Conservation (phyloP, 2,113 vertebrate species). For the Sakesphorus luctuosus region DNA sequence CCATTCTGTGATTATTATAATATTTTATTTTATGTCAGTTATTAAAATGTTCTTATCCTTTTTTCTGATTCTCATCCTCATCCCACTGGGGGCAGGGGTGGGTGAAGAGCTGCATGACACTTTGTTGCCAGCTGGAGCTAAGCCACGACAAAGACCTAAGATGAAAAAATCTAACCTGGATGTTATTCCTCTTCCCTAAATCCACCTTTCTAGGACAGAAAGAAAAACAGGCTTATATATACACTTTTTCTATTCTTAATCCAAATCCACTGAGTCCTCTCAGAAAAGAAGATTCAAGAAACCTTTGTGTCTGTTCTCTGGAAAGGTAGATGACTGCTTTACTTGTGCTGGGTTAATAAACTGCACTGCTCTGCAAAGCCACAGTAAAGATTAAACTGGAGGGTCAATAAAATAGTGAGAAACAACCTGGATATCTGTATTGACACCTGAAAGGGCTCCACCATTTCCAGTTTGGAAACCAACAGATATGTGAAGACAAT, state of each 20-base stretch:
- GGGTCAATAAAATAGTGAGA: not conserved
- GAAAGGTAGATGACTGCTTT: not conserved
- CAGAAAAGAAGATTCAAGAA: not conserved
- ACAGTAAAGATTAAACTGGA: not conserved
- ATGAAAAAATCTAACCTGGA: not conserved
- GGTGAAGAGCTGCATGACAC: not conserved
- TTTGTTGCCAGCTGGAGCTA: not conserved
- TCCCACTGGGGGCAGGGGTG: no score
- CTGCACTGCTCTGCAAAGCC: not conserved
- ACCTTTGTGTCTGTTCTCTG: not conserved
- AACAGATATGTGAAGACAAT: not conserved
- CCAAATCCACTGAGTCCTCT: not conserved
- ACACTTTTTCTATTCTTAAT: not conserved
- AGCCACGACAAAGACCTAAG: not conserved
- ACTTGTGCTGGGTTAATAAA: not conserved
- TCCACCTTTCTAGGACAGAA: not conserved
- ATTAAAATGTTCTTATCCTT: not conserved
- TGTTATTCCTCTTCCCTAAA: not conserved
- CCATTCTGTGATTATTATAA: not conserved
- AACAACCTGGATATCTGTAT: not conserved
- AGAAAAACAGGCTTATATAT: not conserved
- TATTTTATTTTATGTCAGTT: not conserved
- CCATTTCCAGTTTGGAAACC: not conserved
- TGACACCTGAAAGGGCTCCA: not conserved
- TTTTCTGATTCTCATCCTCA: not conserved